These are phyloP conservation scores for Syrista parreyssii DNA, from an alignment of 2,888 invertebrate genomes.

Conservation along the genomic window DNA sequence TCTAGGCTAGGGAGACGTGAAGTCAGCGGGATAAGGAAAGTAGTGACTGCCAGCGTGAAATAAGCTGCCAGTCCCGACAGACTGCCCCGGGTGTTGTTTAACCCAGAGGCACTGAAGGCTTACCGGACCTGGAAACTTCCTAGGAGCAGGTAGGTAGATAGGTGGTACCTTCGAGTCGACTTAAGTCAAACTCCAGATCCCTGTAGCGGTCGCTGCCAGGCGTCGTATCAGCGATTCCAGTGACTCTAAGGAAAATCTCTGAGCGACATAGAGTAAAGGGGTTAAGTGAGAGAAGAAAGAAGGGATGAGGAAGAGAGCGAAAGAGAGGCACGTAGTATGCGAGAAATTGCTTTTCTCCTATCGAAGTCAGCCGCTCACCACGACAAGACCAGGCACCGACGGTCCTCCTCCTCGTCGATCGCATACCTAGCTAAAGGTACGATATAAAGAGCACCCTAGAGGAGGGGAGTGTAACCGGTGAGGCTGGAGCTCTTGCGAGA, in stretches of 20 bases:
- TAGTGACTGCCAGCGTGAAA: slow-evolving; percentile 52
- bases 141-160: slow-evolving; percentile 3
- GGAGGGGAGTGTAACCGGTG: slow-evolving; percentile 13
- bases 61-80: slow-evolving; percentile 54
- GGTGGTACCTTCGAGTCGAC: slow-evolving; percentile 2
- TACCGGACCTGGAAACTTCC: neutral
- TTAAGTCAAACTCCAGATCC: neutral
- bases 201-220: neutral
- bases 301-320: neutral
- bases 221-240: neutral
- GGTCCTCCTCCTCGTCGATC: neutral
- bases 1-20: slow-evolving; percentile 24
- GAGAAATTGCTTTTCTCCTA: neutral
- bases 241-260: neutral
- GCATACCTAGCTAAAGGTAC: slow-evolving; percentile 3
- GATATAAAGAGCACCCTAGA: slow-evolving; percentile 7
- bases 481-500: slow-evolving; percentile 22
- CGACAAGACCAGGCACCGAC: neutral
- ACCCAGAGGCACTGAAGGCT: slow-evolving; percentile 28
- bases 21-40: slow-evolving; percentile 30
- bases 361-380: neutral
- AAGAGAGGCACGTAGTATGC: neutral
- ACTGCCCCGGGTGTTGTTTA: slow-evolving; percentile 49
- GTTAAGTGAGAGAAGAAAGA: neutral
- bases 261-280: neutral